Conservation (phyloP, 2,797 vertebrate species). For the Graptemys geographica region DNA sequence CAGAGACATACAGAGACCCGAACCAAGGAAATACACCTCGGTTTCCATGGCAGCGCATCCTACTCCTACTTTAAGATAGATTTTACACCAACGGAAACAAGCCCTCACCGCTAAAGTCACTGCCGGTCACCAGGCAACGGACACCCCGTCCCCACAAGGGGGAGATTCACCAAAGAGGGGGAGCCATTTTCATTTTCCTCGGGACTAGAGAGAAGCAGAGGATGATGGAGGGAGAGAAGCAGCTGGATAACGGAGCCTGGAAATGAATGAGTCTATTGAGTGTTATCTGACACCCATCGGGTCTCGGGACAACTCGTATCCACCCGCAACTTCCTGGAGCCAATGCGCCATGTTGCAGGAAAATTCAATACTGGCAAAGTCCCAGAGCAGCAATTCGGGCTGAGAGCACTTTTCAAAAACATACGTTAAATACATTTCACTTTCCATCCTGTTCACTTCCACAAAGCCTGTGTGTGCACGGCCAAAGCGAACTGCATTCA, state of each 20-base stretch:
- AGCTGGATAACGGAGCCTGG: conserved; percentile 40
- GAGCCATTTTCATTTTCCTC: background rate
- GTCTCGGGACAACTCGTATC: background rate
- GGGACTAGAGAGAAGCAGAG: background rate
- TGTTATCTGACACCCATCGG: conserved; percentile 22
- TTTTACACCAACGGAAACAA: background rate
- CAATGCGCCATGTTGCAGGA: conserved; percentile 45
- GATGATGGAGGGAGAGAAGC: background rate
- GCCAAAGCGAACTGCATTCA: background rate
- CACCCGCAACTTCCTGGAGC: background rate
- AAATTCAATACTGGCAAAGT: conserved; percentile 32
- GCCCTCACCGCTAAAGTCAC: background rate
- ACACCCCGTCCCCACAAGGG: background rate
- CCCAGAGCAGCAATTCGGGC: background rate
- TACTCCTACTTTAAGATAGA: background rate
- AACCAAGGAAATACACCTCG: background rate
- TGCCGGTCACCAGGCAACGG: background rate
- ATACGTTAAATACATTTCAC: background rate
- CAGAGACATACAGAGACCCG: background rate
- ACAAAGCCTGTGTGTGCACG: background rate
- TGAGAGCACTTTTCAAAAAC: background rate
- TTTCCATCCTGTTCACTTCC: background rate
- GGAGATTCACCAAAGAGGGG: background rate
- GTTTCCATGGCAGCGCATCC: conserved; percentile 41
- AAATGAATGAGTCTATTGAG: conserved; percentile 34